A percentile compares a stretch with the other conserved stretches of the same genome.
These are phyloP conservation scores for Chrysolophus pictus DNA, from an alignment of 2,797 vertebrate genomes.

Conservation along the genomic window DNA sequence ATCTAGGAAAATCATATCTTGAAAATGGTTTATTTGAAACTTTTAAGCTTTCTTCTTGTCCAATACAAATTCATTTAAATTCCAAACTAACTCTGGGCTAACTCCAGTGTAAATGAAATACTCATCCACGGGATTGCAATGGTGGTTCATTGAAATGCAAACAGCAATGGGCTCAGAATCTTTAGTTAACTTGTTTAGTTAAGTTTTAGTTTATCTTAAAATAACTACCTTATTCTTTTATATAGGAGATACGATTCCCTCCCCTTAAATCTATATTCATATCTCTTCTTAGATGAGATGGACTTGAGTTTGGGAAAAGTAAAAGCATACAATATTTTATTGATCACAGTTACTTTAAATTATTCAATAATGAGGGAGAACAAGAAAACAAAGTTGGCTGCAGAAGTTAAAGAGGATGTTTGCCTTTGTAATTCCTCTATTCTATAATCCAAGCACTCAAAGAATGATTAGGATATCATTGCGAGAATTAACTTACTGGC, in stretches of 20 bases:
- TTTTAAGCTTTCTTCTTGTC: slow-evolving; percentile 11
- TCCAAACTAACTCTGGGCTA: background rate
- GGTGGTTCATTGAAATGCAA: slow-evolving; percentile 14
- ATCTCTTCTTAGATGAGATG: background rate
- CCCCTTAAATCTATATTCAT: slow-evolving; percentile 19
- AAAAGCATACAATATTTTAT: background rate
- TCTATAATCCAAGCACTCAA: background rate
- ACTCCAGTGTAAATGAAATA: background rate
- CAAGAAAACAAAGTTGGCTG: background rate
- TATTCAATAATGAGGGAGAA: background rate
- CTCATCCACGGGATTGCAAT: background rate
- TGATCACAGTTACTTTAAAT: slow-evolving; percentile 44
- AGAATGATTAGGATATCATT: background rate
- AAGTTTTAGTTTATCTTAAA: slow-evolving; percentile 31
- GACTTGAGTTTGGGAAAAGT: background rate
- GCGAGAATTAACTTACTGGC: background rate
- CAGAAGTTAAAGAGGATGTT: background rate
- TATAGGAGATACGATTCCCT: too few relatives aligned
- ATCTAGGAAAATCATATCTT: background rate
- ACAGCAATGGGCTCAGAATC: slow-evolving; percentile 32
- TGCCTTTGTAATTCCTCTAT: background rate
- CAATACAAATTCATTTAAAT: slow-evolving; percentile 11
- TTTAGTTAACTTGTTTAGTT: slow-evolving; percentile 44
- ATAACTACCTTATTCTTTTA: slow-evolving; percentile 16
- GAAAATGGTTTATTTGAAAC: background rate